Evolutionary conservation across 2,113 vertebrate genomes (phyloP).

Genomic region (Phylloscopus trochilus): DNA sequence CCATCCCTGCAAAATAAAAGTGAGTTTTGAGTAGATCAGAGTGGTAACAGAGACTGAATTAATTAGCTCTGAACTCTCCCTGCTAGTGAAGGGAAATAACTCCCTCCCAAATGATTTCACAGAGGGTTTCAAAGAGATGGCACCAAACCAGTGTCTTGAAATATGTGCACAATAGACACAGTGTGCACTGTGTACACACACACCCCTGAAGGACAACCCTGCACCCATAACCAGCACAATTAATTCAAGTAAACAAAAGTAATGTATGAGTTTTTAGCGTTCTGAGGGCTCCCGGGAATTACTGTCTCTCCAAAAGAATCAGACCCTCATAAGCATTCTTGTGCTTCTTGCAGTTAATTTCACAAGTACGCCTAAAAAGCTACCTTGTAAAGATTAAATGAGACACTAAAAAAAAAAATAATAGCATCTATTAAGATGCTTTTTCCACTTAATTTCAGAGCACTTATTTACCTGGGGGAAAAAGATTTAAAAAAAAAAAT

Average conservation of each 20-base stretch:
- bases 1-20: background rate
- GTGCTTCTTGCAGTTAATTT: background rate
- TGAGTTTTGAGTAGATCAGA: background rate
- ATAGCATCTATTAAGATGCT: slow-evolving; percentile 1
- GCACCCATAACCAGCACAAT: background rate
- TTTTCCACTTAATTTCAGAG: slow-evolving; percentile 7
- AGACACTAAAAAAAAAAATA: slow-evolving; percentile 15
- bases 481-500: no score
- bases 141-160: background rate
- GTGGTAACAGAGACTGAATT: background rate
- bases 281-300: background rate
- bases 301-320: background rate
- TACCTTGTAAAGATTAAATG: slow-evolving; percentile 23
- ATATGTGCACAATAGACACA: background rate
- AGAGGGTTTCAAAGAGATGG: background rate
- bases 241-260: background rate
- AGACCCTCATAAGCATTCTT: background rate
- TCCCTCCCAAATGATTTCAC: background rate
- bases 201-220: background rate
- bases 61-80: background rate
- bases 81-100: background rate
- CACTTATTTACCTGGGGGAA: background rate
- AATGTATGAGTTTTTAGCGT: background rate
- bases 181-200: accelerated
- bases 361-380: slow-evolving; percentile 10